These are phyloP conservation scores for Tiphia femorata DNA, from an alignment of 2,888 invertebrate genomes.

Conservation along the genomic window DNA sequence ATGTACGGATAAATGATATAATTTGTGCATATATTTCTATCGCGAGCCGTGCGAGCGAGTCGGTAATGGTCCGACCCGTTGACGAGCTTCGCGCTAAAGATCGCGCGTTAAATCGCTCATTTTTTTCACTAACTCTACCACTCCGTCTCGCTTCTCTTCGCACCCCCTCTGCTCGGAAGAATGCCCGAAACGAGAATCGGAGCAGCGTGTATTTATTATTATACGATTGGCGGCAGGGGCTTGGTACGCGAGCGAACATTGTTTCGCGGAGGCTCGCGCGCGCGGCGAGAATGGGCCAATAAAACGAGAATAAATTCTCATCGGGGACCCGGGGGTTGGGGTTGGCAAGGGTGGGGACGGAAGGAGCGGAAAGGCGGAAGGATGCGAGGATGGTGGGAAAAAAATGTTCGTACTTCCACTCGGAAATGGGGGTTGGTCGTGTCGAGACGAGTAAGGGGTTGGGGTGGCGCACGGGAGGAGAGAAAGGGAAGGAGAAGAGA, in stretches of 20 bases:
- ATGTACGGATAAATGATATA: too few relatives aligned
- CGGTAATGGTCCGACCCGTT: too few relatives aligned
- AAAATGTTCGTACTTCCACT: conserved; percentile 30
- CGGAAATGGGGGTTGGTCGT: too few relatives aligned
- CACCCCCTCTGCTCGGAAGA: neutral
- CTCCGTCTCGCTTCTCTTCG: neutral
- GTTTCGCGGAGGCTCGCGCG: conserved; percentile 28
- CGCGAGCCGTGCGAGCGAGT: too few relatives aligned
- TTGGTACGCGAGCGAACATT: conserved; percentile 16
- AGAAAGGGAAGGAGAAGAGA: neutral
- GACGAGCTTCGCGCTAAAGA: too few relatives aligned
- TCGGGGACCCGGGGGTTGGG: conserved; percentile 2
- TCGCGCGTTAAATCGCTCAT: neutral
- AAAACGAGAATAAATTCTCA: conserved; percentile 53
- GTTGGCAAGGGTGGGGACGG: neutral
- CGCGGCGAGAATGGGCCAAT: conserved; percentile 37
- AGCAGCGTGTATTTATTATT: neutral
- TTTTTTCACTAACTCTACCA: neutral
- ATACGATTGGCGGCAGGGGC: neutral
- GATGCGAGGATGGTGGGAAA: neutral
- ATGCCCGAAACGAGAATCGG: neutral
- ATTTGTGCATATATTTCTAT: too few relatives aligned
- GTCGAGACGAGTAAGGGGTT: too few relatives aligned
- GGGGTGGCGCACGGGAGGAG: neutral
- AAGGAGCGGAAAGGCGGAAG: neutral